A percentile compares a stretch with the other conserved stretches of the same genome.
Evolutionary conservation across 1,140 invertebrate genomes (phyloP).

Genomic region (Nephotettix cincticeps): DNA sequence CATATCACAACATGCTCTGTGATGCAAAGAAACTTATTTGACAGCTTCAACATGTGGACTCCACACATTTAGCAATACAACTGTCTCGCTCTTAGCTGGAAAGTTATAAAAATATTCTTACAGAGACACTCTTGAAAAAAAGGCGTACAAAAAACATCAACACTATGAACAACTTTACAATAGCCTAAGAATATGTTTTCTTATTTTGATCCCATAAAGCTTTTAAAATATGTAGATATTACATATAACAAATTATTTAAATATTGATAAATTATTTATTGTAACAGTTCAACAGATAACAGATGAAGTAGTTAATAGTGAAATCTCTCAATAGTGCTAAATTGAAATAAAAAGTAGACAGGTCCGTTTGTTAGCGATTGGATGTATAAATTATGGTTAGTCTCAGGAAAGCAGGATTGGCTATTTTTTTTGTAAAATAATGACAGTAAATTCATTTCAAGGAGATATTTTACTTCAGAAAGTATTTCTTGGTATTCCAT

Average conservation of each 20-base stretch:
- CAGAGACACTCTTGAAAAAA: conserved; percentile 17
- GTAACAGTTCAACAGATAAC: conserved; percentile 15
- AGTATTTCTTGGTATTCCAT: too few relatives aligned
- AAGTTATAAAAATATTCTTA: conserved; percentile 22
- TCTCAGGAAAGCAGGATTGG: too few relatives aligned
- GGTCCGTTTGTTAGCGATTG: too few relatives aligned
- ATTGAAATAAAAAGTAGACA: background rate
- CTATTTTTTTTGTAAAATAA: too few relatives aligned
- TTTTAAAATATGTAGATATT: conserved; percentile 18
- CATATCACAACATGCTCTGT: too few relatives aligned
- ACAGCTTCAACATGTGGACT: too few relatives aligned
- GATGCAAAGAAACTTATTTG: too few relatives aligned
- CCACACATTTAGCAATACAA: too few relatives aligned
- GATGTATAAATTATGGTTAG: too few relatives aligned
- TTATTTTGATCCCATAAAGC: conserved; percentile 17
- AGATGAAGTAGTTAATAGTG: background rate
- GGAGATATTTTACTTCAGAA: too few relatives aligned
- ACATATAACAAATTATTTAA: background rate
- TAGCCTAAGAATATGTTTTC: conserved; percentile 22
- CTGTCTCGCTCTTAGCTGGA: conserved; percentile 1
- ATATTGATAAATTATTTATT: conserved; percentile 4
- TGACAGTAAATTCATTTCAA: too few relatives aligned
- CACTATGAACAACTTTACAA: conserved; percentile 19
- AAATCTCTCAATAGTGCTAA: background rate
- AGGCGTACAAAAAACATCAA: conserved; percentile 12